Evolutionary conservation across 2,113 vertebrate species (phyloP), one percentile per base, ranked within the genome.

Genomic region (Microcebus murinus): DNA sequence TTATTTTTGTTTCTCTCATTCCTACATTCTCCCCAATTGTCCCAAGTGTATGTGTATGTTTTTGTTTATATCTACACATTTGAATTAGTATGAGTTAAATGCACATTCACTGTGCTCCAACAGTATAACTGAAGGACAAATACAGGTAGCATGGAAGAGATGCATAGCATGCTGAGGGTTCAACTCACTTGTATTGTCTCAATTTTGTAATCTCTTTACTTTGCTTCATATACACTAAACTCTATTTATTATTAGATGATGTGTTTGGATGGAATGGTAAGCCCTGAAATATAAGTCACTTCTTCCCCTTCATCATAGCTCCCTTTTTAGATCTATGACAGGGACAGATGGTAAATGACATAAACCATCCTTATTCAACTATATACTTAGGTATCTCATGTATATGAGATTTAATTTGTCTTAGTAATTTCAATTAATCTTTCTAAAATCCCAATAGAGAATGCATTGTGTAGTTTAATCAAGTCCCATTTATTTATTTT

Each of bases 381-480:
- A 7, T 68, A 86, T 14, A 74, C 34, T 86, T 94, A 48, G 6
- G 82, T 13, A 48, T 90, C 23, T 90, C 20, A 68, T 87, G 9
- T 71, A 71, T 81, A 39, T 81, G 61, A 48, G 23, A 76, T 70
- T 70, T 25, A 74, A 63, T 87, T 90, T 73, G 48, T 67, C 42
- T 71, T 92, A 85, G 29, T 81, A 39, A 87, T 84, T 83, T 87
- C 15, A 84, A 23, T 77, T 87, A 83, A 23, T 87, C 29, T 87
- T 83, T 91, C 31, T 84, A 79, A 87, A 91, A 48, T 86, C 2
- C 73, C 23, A 52, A 31, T 42, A 31, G 23, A 81, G 48, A 52
- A 82, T 85, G 25, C 23, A 68, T 68, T 57, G 21, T 21, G 55
- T 57, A 57, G 20, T 57, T 57, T 57, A 57, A 57, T 57, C 55